Evolutionary conservation across 1,140 invertebrate species (phyloP).

Genomic region (Platyura marginata): DNA sequence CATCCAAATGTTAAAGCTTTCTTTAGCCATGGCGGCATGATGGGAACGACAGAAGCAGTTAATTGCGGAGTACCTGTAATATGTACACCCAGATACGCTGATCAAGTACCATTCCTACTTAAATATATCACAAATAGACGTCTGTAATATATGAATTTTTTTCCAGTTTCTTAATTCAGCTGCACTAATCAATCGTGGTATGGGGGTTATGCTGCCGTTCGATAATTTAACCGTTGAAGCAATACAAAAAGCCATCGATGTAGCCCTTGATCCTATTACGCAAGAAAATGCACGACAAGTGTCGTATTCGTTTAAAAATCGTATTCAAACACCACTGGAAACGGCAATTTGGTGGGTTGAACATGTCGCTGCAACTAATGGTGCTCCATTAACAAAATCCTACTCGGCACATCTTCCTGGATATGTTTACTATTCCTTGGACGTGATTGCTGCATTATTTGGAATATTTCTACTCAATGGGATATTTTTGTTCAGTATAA

Average conservation of each 20-base stretch:
- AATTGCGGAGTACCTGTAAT: conserved; percentile 54
- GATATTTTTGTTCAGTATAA: too few relatives aligned
- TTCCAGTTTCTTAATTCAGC: conserved; percentile 41
- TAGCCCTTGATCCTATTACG: conserved; percentile 20
- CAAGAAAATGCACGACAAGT: conserved; percentile 16
- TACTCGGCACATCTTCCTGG: conserved; percentile 14
- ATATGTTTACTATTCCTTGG: conserved; percentile 17
- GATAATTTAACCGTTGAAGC: conserved; percentile 36
- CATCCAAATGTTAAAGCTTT: conserved; percentile 1
- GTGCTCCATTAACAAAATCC: conserved; percentile 23
- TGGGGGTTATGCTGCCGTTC: conserved; percentile 33
- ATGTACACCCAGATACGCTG: conserved; percentile 48
- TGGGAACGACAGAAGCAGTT: conserved; percentile 52
- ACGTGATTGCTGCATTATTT: too few relatives aligned
- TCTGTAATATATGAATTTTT: conserved; percentile 8
- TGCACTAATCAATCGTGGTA: conserved; percentile 34
- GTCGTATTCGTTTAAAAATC: conserved; percentile 16
- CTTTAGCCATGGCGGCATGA: conserved; percentile 41
- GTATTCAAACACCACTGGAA: conserved; percentile 14
- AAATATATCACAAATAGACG: background rate
- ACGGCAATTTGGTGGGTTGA: conserved; percentile 29
- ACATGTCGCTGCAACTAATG: conserved; percentile 25
- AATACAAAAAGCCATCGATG: conserved; percentile 28
- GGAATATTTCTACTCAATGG: too few relatives aligned
- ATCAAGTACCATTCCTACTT: conserved; percentile 12